Base-by-base conservation (phyloP, 2,113 vertebrate species). In the Apus apus region DNA sequence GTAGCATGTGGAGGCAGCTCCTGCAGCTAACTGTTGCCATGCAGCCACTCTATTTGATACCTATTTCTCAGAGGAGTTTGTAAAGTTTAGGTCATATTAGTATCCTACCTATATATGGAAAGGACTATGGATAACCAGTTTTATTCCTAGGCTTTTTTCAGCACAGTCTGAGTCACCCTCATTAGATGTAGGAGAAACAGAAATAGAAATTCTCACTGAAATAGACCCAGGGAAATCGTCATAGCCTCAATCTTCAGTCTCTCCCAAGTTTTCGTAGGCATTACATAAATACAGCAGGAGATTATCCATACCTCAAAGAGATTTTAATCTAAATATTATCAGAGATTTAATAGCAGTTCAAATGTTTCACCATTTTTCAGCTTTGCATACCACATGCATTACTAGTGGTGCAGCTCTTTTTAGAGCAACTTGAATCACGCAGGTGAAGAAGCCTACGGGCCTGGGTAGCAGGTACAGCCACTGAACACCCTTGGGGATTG, bases 171-270 rank as follows among this genome's bases (percentile, higher is more conserved):
- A 90, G 78, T 89, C 87, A 97, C 15, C 25, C 34, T 76, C 30
- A 53, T 65, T 61, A 94, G 34, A 75, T 54, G 36, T 43, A 79
- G 61, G 8, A 89, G 21, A 20, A 90, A 60, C 53, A 92, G 71
- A 89, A 96, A 93, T 79, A 94, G 88, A 78, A 96, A 65, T 90
- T 93, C 46, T 80, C 54, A 80, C 62, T 88, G 85, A 81, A 92
- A 88, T 32, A 85, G 85, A 70, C n/a, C 23, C 25, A 56, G 78
- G 26, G 45, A 91, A 93, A 40, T 73, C 5, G 0, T 70, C 66
- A 61, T 8, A 79, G 13, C 14, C 40, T 80, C 64, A 70, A 51
- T 32, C 56, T 53, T 85, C 30, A 61, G 38, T 62, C 8, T 1
- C 43, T 94, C 72, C 29, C 46, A 88, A 32, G n/a, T 74, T 93